Evolutionary conservation across 2,888 invertebrate species (phyloP).

Genomic region (Nomada fucata): DNA sequence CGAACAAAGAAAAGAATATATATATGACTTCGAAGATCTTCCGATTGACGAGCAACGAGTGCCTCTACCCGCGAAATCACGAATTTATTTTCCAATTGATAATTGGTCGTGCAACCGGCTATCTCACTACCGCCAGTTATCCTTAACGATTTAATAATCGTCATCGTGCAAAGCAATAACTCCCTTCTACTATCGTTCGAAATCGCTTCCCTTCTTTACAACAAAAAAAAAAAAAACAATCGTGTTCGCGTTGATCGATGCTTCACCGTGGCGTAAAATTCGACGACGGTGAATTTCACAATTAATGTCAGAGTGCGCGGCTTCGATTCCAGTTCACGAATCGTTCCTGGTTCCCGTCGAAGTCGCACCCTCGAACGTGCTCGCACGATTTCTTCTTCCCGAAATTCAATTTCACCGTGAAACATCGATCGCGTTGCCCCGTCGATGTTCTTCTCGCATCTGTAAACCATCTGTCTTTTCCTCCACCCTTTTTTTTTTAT

Average conservation of each 20-base stretch:
- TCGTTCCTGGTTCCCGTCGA: slow-evolving; percentile 6
- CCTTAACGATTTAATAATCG: slow-evolving; percentile 55
- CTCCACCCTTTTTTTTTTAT: slow-evolving; percentile 47
- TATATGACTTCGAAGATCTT: slow-evolving; percentile 41
- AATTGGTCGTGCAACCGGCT: slow-evolving; percentile 82
- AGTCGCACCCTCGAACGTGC: not conserved
- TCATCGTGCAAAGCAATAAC: slow-evolving; percentile 49
- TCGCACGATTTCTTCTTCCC: slow-evolving; percentile 10
- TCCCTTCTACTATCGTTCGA: slow-evolving; percentile 20
- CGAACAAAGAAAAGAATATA: not conserved
- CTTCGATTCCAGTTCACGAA: slow-evolving; percentile 12
- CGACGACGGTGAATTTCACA: not conserved
- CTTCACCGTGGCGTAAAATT: not conserved
- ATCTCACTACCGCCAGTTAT: slow-evolving; percentile 81
- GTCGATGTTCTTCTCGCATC: not conserved
- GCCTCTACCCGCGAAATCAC: slow-evolving; percentile 20
- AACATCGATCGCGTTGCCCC: not conserved
- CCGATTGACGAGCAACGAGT: slow-evolving; percentile 8
- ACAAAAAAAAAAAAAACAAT: not conserved
- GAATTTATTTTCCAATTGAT: slow-evolving; percentile 68
- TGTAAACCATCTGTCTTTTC: slow-evolving; percentile 3
- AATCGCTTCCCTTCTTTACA: slow-evolving; percentile 1
- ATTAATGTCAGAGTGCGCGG: slow-evolving; percentile 1
- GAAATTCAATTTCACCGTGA: slow-evolving; percentile 21
- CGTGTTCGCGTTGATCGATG: not conserved